Conservation (phyloP, 2,888 invertebrate genomes). For the Spatulosminthurus flaviceps region DNA sequence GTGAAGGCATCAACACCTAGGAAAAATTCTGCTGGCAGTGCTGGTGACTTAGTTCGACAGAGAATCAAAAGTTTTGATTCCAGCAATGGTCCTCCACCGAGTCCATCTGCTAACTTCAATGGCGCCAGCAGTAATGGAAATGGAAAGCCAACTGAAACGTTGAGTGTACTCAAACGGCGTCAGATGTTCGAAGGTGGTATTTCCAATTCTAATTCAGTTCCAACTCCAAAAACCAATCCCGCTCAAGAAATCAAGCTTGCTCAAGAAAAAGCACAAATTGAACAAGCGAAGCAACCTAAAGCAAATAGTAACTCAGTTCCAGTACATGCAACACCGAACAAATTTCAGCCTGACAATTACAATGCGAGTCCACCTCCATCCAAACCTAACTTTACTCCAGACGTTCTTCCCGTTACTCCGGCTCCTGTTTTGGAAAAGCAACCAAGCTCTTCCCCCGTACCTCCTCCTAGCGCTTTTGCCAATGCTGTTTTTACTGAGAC, state of each 20-base stretch:
- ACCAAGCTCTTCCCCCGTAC: slow-evolving; percentile 15
- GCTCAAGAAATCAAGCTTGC: slow-evolving; percentile 55
- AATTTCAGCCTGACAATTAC: background rate
- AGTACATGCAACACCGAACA: background rate
- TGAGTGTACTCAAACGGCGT: slow-evolving; percentile 58
- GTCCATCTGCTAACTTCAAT: slow-evolving; percentile 1
- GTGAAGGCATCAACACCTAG: slow-evolving; percentile 58
- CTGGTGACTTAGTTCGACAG: slow-evolving; percentile 58
- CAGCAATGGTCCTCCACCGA: background rate
- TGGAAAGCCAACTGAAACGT: slow-evolving; percentile 46
- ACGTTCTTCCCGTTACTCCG: background rate
- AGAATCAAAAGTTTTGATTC: slow-evolving; percentile 60
- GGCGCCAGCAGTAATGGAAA: slow-evolving; percentile 23
- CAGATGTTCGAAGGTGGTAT: slow-evolving; percentile 58
- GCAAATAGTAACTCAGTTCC: background rate
- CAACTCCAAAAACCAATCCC: slow-evolving; percentile 51
- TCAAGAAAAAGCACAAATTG: slow-evolving; percentile 23
- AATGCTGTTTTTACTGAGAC: slow-evolving; percentile 23
- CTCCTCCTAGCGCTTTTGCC: slow-evolving; percentile 45
- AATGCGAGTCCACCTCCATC: background rate
- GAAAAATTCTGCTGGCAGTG: slow-evolving; percentile 51
- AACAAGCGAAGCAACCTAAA: background rate
- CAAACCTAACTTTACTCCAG: background rate
- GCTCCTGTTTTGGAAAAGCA: background rate
- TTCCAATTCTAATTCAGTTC: slow-evolving; percentile 40